A percentile compares a stretch with the other conserved stretches of the same genome.
Conservation (phyloP, 2,113 vertebrate species). For the Brachyhypopomus occidentalis region DNA sequence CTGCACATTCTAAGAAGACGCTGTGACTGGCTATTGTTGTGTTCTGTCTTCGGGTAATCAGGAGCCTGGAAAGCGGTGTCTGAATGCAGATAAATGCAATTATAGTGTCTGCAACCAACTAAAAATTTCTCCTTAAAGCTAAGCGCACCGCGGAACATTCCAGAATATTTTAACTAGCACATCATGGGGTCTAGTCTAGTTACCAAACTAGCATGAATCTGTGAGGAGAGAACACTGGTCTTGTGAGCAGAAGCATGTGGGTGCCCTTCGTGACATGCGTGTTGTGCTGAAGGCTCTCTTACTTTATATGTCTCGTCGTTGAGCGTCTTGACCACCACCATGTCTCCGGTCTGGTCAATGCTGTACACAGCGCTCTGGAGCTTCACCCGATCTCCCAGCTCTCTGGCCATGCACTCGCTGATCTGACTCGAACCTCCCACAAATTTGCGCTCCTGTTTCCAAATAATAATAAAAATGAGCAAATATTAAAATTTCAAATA, state of each 20-base stretch:
- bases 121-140: not conserved
- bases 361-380: slow-evolving; percentile 82
- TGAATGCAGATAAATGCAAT: no score
- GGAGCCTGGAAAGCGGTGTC: no score
- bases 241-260: not conserved
- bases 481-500: not conserved
- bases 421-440: slow-evolving; percentile 90
- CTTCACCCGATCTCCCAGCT: slow-evolving; percentile 83
- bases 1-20: no score
- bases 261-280: not conserved
- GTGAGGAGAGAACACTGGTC: not conserved
- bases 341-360: slow-evolving; percentile 83
- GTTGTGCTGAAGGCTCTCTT: slow-evolving; percentile 31
- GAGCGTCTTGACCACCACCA: slow-evolving; percentile 84
- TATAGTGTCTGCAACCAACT: not conserved
- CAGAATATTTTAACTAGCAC: no score
- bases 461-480: not conserved
- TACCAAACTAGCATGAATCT: not conserved
- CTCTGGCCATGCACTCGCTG: slow-evolving; percentile 83
- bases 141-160: not conserved
- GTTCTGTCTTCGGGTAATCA: no score
- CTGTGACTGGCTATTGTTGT: no score
- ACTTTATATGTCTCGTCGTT: slow-evolving; percentile 84
- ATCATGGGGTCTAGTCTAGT: not conserved
- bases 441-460: slow-evolving; percentile 91